Evolutionary conservation across 2,113 vertebrate genomes (phyloP), one percentile per base, ranked within the genome.

Genomic region (Siphamia tubifer): DNA sequence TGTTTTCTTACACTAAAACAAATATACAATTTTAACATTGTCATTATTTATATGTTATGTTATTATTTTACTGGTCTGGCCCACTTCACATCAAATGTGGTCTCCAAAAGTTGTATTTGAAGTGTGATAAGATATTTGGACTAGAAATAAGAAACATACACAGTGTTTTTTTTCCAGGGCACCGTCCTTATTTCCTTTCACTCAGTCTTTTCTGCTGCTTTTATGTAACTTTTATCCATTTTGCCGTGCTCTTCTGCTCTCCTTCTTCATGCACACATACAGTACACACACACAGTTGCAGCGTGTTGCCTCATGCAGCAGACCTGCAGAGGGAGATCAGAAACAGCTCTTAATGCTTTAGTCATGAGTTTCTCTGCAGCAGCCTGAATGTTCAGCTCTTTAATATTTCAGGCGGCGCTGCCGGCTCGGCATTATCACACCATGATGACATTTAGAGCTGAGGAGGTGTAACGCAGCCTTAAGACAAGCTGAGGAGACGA

Each of bases 221-320:
- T 11, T 9, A 13, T 51, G 20, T n/a, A 16, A 9, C 23, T 20
- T 52, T 47, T 25, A 23, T 45, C 34, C 58, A 23, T 15, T 36
- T 40, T 25, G 47, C 31, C 42, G 11, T 19, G 1, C 31, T 43
- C 17, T 10, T 43, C 19, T 31, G 9, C 7, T 34, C 20, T 19
- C 16, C 45, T 31, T 35, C 38, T 60, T 57, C 39, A 5, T 34
- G 21, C 42, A 40, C 42, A 57, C 25, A 45, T 16, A 16, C 40
- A 28, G n/a, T 30, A 36, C 39, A 28, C n/a, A 16, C 45, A 38
- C 20, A 15, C 16, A 5, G 44, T 83, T 85, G 53, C 78, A 60
- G 21, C 0, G 11, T n/a, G 53, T 86, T 84, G 84, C 84, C 68
- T 87, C 84, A 86, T 77, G 32, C 72, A 21, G 44, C 68, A 64